Evolutionary conservation across 2,888 invertebrate species (phyloP).

Genomic region (Epirrhoe tristata): DNA sequence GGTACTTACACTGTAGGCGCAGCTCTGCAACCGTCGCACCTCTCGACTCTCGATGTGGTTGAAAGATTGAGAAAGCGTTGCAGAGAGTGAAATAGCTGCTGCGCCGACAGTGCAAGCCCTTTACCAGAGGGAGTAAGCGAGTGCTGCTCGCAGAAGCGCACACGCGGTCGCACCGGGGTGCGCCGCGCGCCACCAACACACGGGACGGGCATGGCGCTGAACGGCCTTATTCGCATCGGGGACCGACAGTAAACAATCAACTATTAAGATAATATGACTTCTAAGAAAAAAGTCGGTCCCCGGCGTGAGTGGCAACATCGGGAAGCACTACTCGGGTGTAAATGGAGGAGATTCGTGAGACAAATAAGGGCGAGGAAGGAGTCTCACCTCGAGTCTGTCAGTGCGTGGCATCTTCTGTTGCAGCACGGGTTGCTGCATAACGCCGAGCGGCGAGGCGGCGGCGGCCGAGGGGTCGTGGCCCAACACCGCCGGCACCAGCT

Average conservation of each 20-base stretch:
- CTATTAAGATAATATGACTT: background rate
- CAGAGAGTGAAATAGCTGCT: conserved; percentile 42
- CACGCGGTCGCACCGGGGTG: conserved; percentile 65
- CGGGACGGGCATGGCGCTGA: conserved; percentile 67
- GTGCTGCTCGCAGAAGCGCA: conserved; percentile 80
- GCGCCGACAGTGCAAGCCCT: conserved; percentile 72
- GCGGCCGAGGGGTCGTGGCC: conserved; percentile 93
- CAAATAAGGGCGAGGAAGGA: conserved; percentile 51
- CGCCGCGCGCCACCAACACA: conserved; percentile 70
- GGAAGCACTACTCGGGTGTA: conserved; percentile 69
- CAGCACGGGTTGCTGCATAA: conserved; percentile 94
- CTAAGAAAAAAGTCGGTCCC: conserved; percentile 61
- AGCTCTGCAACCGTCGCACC: conserved; percentile 34
- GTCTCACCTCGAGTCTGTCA: conserved; percentile 97
- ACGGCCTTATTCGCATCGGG: conserved; percentile 63
- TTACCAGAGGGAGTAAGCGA: conserved; percentile 77
- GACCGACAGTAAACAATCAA: conserved; percentile 57
- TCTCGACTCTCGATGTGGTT: conserved; percentile 31
- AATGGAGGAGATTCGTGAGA: conserved; percentile 45
- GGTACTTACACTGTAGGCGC: conserved; percentile 71
- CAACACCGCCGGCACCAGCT: conserved; percentile 95
- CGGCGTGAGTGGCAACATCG: conserved; percentile 66
- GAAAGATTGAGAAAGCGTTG: conserved; percentile 28
- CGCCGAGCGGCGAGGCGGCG: conserved; percentile 92
- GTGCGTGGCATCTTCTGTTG: conserved; percentile 97